These are phyloP conservation scores for Siniperca scherzeri DNA, from an alignment of 2,797 vertebrate genomes.

Conservation along the genomic window DNA sequence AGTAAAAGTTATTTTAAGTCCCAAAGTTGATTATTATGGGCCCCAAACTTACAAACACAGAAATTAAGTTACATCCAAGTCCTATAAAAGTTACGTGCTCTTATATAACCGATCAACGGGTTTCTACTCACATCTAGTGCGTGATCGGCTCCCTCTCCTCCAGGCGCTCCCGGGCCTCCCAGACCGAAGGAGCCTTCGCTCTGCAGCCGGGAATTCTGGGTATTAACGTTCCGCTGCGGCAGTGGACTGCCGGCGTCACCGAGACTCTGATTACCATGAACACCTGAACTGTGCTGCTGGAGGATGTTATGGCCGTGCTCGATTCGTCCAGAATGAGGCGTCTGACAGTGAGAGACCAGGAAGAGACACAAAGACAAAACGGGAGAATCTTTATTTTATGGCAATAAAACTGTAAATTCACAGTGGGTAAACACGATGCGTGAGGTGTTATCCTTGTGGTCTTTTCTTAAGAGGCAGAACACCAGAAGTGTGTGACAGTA, in stretches of 20 bases:
- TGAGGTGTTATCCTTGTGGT: neutral
- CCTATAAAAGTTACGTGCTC: neutral
- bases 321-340: slow-evolving; percentile 85
- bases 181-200: slow-evolving; percentile 81
- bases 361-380: neutral
- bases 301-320: slow-evolving; percentile 88
- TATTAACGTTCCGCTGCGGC: slow-evolving; percentile 84
- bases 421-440: accelerated
- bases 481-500: slow-evolving; percentile 58
- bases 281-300: slow-evolving; percentile 81
- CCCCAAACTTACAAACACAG: neutral
- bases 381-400: slow-evolving; percentile 5
- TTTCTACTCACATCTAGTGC: slow-evolving; percentile 92
- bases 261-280: slow-evolving; percentile 83
- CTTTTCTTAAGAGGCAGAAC: slow-evolving; percentile 15
- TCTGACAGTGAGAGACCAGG: slow-evolving; percentile 71
- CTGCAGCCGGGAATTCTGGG: slow-evolving; percentile 84
- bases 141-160: slow-evolving; percentile 90
- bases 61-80: neutral
- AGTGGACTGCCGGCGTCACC: slow-evolving; percentile 87
- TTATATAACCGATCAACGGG: neutral
- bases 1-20: too few relatives aligned
- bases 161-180: slow-evolving; percentile 68
- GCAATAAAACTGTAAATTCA: neutral
- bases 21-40: too few relatives aligned